Percentiles rank a stretch among this genome's conserved stretches.
Evolutionary conservation across 64 coral and sea anemone genomes (phyloP).

Genomic region (Dendrophyllia cribrosa): DNA sequence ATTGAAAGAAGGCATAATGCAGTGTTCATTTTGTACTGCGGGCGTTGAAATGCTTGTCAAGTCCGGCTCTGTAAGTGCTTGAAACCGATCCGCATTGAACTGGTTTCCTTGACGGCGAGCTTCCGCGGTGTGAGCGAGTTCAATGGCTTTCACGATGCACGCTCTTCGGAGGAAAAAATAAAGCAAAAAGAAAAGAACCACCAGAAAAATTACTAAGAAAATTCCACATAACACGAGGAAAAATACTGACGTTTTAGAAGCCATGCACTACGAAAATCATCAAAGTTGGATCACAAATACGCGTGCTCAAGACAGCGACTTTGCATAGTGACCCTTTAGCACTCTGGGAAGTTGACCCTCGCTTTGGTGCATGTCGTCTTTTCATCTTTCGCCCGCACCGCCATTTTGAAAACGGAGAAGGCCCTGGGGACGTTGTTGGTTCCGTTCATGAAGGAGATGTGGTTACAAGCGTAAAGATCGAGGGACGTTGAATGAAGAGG

Average conservation of each 20-base stretch:
- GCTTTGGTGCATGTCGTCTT: too few relatives aligned
- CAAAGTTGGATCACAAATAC: neutral
- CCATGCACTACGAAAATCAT: conserved; percentile 7
- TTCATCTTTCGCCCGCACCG: too few relatives aligned
- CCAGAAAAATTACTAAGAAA: conserved; percentile 1
- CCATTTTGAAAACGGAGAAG: too few relatives aligned
- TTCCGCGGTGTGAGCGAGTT: neutral
- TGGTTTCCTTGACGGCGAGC: neutral
- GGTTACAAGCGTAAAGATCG: too few relatives aligned
- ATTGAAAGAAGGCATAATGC: neutral
- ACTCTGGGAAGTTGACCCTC: neutral
- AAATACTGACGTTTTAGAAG: conserved; percentile 23
- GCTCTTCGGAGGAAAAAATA: conserved; percentile 6
- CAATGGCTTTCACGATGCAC: neutral
- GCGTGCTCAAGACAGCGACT: neutral
- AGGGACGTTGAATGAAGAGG: too few relatives aligned
- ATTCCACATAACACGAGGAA: conserved; percentile 39
- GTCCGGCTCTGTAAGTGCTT: neutral
- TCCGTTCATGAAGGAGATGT: too few relatives aligned
- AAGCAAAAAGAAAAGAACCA: neutral
- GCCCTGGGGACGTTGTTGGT: too few relatives aligned
- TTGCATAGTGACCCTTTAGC: neutral
- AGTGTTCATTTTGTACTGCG: neutral
- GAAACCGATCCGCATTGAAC: neutral
- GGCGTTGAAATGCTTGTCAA: neutral